Evolutionary conservation across 2,888 invertebrate species (phyloP).

Genomic region (Nezara viridula): DNA sequence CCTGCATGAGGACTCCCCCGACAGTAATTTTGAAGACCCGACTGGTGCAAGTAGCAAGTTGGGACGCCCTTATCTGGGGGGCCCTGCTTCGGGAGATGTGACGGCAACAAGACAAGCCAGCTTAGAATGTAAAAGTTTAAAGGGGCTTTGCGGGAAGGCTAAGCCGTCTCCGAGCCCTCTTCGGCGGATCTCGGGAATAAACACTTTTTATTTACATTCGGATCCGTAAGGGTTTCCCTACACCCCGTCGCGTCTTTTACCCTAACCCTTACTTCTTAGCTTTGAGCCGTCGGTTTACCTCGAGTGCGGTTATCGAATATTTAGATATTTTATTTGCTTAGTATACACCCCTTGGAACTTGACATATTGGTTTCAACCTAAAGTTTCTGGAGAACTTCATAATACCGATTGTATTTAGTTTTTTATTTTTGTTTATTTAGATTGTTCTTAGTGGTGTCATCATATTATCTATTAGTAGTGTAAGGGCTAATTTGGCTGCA

Average conservation of each 20-base stretch:
- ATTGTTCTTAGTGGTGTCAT: too few species aligned
- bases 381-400: too few species aligned
- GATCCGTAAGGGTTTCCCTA: constrained; percentile 22
- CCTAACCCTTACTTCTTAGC: not conserved
- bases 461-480: too few species aligned
- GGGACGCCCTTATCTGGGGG: not conserved
- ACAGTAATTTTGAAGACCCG: not conserved
- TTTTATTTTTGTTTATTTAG: too few species aligned
- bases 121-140: constrained; percentile 49
- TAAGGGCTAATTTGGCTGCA: too few species aligned
- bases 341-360: not conserved
- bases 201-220: constrained; percentile 47
- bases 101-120: constrained; percentile 44
- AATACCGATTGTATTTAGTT: too few species aligned
- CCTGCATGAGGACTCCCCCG: constrained; percentile 39
- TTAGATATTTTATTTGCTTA: constrained; percentile 4
- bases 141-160: constrained; percentile 30
- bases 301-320: not conserved
- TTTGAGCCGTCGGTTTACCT: not conserved
- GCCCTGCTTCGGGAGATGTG: not conserved
- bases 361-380: not conserved
- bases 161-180: not conserved
- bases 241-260: not conserved
- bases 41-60: not conserved
- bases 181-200: constrained; percentile 6